phyloP scores from a whole-genome alignment of 2,113 vertebrate species.

The Theristicus caerulescens region DNA sequence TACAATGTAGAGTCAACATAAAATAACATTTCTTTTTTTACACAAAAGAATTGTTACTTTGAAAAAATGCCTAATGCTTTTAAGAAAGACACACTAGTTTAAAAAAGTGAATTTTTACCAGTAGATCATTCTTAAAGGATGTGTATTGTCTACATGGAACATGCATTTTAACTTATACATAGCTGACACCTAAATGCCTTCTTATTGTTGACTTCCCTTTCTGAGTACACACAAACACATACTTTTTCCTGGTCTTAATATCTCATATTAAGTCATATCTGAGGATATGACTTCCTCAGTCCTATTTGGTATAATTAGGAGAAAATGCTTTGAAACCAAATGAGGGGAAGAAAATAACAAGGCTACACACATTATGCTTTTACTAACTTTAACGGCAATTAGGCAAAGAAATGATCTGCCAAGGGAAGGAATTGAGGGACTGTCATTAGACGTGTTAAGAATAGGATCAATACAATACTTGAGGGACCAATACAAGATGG shows the following conservation, averaged over 20 bases:
- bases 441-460: background rate
- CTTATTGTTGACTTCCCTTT: background rate
- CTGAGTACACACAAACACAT: background rate
- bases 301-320: background rate
- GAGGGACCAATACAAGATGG: background rate
- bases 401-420: slow-evolving; percentile 13
- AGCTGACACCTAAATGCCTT: background rate
- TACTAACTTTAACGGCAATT: slow-evolving; percentile 8
- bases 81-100: background rate
- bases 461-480: background rate
- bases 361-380: slow-evolving; percentile 14
- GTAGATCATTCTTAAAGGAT: background rate
- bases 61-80: background rate
- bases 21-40: background rate
- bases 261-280: background rate
- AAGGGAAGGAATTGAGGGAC: background rate
- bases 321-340: slow-evolving; percentile 28
- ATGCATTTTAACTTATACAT: background rate
- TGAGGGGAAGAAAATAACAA: slow-evolving; percentile 35
- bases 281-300: background rate
- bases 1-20: background rate
- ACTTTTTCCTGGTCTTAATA: background rate
- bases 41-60: background rate
- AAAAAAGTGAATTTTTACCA: background rate
- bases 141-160: background rate